A percentile compares a stretch with the other conserved stretches of the same genome.
Conservation (phyloP, 2,888 invertebrate species). For the Heliconius ethilla region DNA sequence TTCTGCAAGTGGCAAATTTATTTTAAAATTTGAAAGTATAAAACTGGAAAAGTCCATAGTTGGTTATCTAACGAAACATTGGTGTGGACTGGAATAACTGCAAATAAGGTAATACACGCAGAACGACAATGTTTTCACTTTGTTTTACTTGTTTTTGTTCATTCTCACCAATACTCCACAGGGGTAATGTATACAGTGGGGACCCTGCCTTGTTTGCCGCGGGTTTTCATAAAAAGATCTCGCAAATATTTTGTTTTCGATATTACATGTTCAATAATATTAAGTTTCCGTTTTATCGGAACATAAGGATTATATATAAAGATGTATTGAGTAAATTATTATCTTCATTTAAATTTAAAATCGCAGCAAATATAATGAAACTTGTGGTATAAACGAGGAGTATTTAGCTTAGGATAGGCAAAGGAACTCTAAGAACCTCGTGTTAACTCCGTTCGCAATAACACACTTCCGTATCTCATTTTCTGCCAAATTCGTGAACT, state of each 20-base stretch:
- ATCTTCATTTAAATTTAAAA: not conserved
- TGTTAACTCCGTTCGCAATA: no score
- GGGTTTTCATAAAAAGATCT: constrained; percentile 36
- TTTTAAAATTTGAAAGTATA: constrained; percentile 32
- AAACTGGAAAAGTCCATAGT: constrained; percentile 24
- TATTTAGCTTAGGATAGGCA: no score
- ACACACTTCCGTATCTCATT: no score
- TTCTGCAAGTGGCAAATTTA: constrained; percentile 32
- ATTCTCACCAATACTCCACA: constrained; percentile 33
- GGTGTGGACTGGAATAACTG: constrained; percentile 19
- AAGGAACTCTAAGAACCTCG: no score
- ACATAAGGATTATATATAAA: not conserved
- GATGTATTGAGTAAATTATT: not conserved
- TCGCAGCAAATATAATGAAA: no score
- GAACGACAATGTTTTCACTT: constrained; percentile 35
- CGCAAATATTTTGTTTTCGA: constrained; percentile 32
- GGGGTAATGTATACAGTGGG: constrained; percentile 32
- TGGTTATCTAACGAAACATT: constrained; percentile 25
- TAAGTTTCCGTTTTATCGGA: not conserved
- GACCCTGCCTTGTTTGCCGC: constrained; percentile 27
- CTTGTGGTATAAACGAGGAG: no score
- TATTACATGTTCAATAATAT: constrained; percentile 29
- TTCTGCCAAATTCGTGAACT: no score
- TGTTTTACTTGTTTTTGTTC: constrained; percentile 36
- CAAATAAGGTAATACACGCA: constrained; percentile 31